Percentiles rank a stretch among this genome's conserved stretches.
phyloP scores from a whole-genome alignment of 2,888 invertebrate species.

The Drosophila meridionalis region DNA sequence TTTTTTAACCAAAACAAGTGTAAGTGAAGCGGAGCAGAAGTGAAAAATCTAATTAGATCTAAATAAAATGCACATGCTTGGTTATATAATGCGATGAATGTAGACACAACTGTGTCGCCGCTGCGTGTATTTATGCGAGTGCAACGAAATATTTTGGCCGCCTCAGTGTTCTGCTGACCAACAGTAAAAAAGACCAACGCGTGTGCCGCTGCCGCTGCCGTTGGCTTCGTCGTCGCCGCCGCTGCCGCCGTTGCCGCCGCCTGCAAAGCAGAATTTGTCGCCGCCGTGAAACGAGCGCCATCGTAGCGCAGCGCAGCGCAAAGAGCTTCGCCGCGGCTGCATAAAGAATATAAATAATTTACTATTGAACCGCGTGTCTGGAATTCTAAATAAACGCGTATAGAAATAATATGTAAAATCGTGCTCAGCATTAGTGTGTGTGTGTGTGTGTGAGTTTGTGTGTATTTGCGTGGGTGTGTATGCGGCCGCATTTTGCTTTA shows the following conservation, averaged over 20 bases:
- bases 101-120: conserved; percentile 20
- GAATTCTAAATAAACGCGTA: conserved; percentile 62
- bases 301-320: conserved; percentile 21
- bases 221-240: conserved; percentile 14
- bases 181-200: conserved; percentile 68
- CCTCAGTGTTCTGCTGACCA: conserved; percentile 46
- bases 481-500: conserved; percentile 46
- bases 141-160: conserved; percentile 46
- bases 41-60: conserved; percentile 49
- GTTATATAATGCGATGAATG: conserved; percentile 59
- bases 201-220: conserved; percentile 59
- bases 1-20: conserved; percentile 65
- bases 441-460: background rate
- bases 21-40: conserved; percentile 60
- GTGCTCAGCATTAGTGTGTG: background rate
- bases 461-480: conserved; percentile 14
- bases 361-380: conserved; percentile 66
- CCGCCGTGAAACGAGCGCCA: conserved; percentile 47
- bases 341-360: conserved; percentile 60
- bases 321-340: conserved; percentile 33
- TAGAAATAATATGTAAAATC: conserved; percentile 41
- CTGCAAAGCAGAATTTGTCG: conserved; percentile 60
- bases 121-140: conserved; percentile 23
- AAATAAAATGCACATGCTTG: conserved; percentile 55
- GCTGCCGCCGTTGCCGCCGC: conserved; percentile 41